A percentile compares a stretch with the other conserved stretches of the same genome.
These are phyloP conservation scores for Coturnix japonica DNA, from an alignment of 2,113 vertebrate species.

Conservation along the genomic window DNA sequence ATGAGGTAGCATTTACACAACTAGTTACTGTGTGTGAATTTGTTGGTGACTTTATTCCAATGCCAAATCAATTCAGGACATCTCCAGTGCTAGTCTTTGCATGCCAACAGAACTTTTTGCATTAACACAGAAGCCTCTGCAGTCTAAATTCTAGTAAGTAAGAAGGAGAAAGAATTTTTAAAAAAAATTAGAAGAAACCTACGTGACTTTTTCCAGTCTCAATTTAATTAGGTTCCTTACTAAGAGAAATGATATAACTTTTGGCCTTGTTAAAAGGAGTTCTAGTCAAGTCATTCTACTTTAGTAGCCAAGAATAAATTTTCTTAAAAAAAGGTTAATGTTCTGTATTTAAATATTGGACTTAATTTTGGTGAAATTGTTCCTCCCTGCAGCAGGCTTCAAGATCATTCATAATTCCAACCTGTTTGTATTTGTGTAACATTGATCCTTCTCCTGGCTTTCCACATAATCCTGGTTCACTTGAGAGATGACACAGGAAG, in stretches of 20 bases:
- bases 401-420: background rate
- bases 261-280: background rate
- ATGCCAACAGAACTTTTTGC: background rate
- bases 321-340: background rate
- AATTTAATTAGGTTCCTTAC: background rate
- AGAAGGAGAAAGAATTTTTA: background rate
- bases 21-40: background rate
- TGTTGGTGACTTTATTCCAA: background rate
- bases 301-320: background rate
- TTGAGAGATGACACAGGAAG: background rate
- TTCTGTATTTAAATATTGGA: background rate
- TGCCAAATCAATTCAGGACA: background rate
- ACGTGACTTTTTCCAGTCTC: background rate
- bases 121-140: background rate
- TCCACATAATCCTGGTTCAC: accelerated
- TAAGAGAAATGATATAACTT: background rate
- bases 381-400: background rate
- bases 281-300: background rate
- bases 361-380: background rate
- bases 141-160: background rate
- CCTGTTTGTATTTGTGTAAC: background rate
- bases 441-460: background rate
- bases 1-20: background rate
- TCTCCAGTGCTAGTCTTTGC: background rate
- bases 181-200: background rate